phyloP scores from a whole-genome alignment of 1,140 invertebrate genomes.

The Brachionus plicatilis region DNA sequence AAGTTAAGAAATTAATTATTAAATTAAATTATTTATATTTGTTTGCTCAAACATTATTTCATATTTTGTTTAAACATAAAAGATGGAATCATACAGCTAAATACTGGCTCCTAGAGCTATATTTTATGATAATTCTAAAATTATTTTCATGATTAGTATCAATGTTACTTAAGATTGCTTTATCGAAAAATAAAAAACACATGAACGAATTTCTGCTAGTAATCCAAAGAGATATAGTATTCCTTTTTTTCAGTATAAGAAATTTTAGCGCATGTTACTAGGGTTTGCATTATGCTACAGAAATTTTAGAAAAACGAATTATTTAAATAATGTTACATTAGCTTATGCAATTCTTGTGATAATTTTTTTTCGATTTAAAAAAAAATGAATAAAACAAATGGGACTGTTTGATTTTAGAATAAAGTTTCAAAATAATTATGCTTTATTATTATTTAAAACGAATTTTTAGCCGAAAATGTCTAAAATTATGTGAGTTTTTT shows the following conservation, averaged over 20 bases:
- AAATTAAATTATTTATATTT: background rate
- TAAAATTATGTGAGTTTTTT: slow-evolving; percentile 2
- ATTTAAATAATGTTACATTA: background rate
- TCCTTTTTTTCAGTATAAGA: background rate
- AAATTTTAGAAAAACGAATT: background rate
- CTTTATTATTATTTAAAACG: background rate
- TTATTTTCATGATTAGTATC: background rate
- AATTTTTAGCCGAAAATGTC: background rate
- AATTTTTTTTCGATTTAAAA: background rate
- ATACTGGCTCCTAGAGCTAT: background rate
- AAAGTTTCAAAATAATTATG: background rate
- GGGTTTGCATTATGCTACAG: background rate
- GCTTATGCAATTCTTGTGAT: background rate
- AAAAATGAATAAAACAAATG: background rate
- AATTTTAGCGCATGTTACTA: background rate
- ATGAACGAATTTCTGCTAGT: background rate
- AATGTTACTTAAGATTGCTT: background rate
- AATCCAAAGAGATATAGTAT: background rate
- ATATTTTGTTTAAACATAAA: background rate
- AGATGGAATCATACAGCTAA: background rate
- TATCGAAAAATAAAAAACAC: background rate
- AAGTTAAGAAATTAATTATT: background rate
- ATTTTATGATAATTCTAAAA: background rate
- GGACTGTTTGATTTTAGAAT: background rate
- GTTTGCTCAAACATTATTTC: background rate